Percentiles rank a stretch among this genome's conserved stretches.
phyloP scores from a whole-genome alignment of 2,113 vertebrate species.

The Cacatua alba region DNA sequence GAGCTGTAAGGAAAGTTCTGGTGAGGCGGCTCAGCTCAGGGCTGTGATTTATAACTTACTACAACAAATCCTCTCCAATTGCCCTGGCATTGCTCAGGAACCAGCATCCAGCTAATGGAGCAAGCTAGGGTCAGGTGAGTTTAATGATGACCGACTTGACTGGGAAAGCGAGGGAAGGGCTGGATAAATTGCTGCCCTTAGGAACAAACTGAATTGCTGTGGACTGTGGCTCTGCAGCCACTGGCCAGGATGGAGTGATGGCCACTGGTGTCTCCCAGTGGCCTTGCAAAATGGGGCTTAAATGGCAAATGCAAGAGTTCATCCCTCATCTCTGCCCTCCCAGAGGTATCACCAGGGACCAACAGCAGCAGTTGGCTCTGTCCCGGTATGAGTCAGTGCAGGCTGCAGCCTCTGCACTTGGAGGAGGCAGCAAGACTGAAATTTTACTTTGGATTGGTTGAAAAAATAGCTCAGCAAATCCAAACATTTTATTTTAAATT shows the following conservation, averaged over 20 bases:
- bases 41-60: conserved; percentile 15
- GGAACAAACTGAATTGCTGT: background rate
- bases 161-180: background rate
- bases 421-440: background rate
- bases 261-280: background rate
- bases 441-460: background rate
- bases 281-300: background rate
- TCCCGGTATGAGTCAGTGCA: rapidly evolving
- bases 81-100: background rate
- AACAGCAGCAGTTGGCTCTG: background rate
- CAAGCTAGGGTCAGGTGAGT: background rate
- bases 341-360: rapidly evolving
- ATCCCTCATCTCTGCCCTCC: background rate
- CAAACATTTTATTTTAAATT: background rate
- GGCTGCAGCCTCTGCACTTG: background rate
- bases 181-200: background rate
- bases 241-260: background rate
- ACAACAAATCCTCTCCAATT: background rate
- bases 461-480: background rate
- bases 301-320: background rate
- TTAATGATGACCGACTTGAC: background rate
- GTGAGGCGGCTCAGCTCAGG: background rate
- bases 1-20: background rate
- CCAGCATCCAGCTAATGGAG: background rate
- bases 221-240: background rate